Evolutionary conservation across 2,113 vertebrate genomes (phyloP), one percentile per base, ranked within the genome.

Genomic region (Chunga burmeisteri): DNA sequence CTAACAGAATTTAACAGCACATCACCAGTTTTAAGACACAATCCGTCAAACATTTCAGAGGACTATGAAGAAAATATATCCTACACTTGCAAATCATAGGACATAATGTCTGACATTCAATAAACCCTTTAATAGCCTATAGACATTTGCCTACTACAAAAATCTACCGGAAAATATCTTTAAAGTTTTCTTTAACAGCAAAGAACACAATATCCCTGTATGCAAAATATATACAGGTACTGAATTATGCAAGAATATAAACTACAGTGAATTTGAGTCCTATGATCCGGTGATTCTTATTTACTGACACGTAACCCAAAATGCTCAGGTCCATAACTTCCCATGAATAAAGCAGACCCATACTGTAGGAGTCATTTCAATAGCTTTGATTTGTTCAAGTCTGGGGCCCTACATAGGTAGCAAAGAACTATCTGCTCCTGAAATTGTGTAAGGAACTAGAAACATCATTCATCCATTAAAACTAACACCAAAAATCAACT

Each of bases 1-100:
- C 92, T 94, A 98, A 95, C 92, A 95, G 77, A 97, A 97, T 97
- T 96, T 97, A 97, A 96, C 95, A 97, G 91, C 90, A 92, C 86
- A 97, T 85, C 94, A 80, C 90, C 83, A 97, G 75, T 97, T 98
- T 97, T 97, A 97, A 98, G 96, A 97, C 96, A 96, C 68, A 97
- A 97, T 96, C 95, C 83, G 63, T 94, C 94, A 97, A 97, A 95
- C 72, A 84, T 94, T 98, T 97, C 81, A 83, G 90, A 94, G 89
- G 80, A 65, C 81, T 61, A 92, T 27, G 81, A 97, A 95, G 59
- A 70, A 92, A 93, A 95, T 95, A 85, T 68, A 97, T 93, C 88
- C 88, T 79, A 85, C 49, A 84, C 44, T 95, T 95, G 91, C 68
- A 95, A 90, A 94, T 96, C 80, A 92, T 30, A 74, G 93, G 83